Percentiles rank a stretch among this genome's conserved stretches.
Conservation (phyloP, 2,888 invertebrate species). For the Plusia festucae region DNA sequence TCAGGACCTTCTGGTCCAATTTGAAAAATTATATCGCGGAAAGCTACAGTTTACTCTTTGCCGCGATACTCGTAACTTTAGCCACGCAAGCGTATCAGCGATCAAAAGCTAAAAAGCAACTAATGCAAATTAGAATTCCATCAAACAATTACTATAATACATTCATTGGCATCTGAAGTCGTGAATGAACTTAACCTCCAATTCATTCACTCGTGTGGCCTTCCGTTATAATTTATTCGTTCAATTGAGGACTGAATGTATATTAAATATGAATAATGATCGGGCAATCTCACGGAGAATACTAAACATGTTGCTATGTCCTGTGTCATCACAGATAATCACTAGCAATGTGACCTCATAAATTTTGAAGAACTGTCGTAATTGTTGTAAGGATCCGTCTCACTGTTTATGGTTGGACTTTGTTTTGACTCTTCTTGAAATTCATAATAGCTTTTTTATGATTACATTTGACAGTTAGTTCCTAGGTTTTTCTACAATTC, state of each 20-base stretch:
- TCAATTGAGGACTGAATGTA: conserved; percentile 39
- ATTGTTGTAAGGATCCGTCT: conserved; percentile 55
- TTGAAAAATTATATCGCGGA: no score
- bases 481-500: no score
- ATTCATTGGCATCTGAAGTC: conserved; percentile 15
- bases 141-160: neutral
- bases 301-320: conserved; percentile 36
- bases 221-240: conserved; percentile 53
- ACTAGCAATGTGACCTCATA: conserved; percentile 65
- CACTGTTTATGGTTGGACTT: conserved; percentile 13
- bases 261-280: conserved; percentile 59
- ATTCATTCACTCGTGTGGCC: conserved; percentile 49
- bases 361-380: conserved; percentile 66
- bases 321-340: conserved; percentile 57
- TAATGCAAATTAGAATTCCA: neutral
- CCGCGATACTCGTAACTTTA: no score
- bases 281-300: conserved; percentile 28
- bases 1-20: no score
- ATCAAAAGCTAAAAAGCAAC: no score
- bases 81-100: no score
- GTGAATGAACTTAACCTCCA: conserved; percentile 27
- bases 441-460: no score
- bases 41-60: no score
- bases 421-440: no score
- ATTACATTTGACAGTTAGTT: no score